These are phyloP conservation scores for Lonchura striata DNA, from an alignment of 2,113 vertebrate genomes.

Conservation along the genomic window DNA sequence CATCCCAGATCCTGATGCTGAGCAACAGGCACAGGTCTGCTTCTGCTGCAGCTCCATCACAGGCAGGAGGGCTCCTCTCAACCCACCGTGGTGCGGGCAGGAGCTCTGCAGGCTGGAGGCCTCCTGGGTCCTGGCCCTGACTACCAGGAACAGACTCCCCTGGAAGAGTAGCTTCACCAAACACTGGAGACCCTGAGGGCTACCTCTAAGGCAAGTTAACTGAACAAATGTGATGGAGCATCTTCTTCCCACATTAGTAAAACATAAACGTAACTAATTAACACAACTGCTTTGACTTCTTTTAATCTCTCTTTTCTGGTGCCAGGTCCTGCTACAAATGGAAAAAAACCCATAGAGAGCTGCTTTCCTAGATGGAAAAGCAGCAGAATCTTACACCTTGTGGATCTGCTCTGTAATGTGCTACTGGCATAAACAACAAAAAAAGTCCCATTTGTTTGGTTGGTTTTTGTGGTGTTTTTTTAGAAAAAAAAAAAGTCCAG, in stretches of 20 bases:
- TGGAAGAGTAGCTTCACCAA: background rate
- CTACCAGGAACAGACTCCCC: background rate
- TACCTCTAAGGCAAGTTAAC: background rate
- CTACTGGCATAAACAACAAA: conserved; percentile 47
- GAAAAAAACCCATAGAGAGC: background rate
- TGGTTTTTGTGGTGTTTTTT: background rate
- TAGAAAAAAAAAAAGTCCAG: conserved; percentile 34
- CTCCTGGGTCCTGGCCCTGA: background rate
- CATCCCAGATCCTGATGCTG: too few relatives aligned
- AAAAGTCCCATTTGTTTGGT: conserved; percentile 25
- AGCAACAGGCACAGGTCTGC: background rate
- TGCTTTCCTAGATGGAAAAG: background rate
- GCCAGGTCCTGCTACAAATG: conserved; percentile 41
- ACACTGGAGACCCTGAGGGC: background rate
- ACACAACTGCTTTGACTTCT: conserved; percentile 23
- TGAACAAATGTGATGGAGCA: conserved; percentile 9
- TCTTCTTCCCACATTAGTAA: conserved; percentile 49
- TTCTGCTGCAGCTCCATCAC: background rate
- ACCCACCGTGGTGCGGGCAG: accelerated
- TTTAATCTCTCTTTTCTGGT: conserved; percentile 11
- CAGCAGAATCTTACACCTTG: conserved; percentile 16
- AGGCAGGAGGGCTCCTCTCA: background rate
- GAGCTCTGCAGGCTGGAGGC: background rate
- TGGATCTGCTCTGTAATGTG: conserved; percentile 30
- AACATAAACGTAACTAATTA: conserved; percentile 32